These are phyloP conservation scores for Atta texana DNA, from an alignment of 1,140 invertebrate species.

Conservation along the genomic window DNA sequence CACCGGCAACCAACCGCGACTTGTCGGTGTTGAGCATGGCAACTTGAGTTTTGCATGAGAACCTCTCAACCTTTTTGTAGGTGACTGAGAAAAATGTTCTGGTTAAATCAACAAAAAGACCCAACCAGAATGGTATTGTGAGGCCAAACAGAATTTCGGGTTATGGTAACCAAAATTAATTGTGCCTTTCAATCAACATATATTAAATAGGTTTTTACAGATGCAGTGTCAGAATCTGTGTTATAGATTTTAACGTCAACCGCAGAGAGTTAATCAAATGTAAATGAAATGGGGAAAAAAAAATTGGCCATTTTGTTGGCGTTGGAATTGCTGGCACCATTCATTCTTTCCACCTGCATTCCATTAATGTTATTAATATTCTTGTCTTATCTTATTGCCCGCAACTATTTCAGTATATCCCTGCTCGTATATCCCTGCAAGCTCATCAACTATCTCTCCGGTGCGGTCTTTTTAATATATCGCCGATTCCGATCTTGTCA, in stretches of 20 bases:
- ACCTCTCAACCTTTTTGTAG: not conserved
- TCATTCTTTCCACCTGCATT: constrained; percentile 2
- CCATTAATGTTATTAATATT: constrained; percentile 36
- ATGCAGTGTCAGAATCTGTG: no score
- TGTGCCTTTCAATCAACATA: no score
- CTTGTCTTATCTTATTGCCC: not conserved
- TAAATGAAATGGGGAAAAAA: not conserved
- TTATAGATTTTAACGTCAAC: no score
- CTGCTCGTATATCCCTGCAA: not conserved
- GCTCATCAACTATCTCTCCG: constrained; percentile 31
- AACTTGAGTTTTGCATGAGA: not conserved
- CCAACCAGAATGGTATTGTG: no score
- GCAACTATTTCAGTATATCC: not conserved
- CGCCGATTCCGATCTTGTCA: constrained; percentile 52
- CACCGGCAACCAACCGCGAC: constrained; percentile 8
- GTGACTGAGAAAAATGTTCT: no score
- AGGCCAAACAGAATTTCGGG: no score
- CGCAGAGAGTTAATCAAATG: not conserved
- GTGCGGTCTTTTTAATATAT: constrained; percentile 55
- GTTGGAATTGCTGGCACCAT: not conserved
- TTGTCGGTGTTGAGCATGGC: not conserved
- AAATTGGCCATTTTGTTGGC: not conserved
- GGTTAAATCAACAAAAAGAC: no score
- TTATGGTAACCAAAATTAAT: no score
- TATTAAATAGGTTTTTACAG: no score